Evolutionary conservation across 2,888 invertebrate genomes (phyloP).

Genomic region (Cremastinae sp.): DNA sequence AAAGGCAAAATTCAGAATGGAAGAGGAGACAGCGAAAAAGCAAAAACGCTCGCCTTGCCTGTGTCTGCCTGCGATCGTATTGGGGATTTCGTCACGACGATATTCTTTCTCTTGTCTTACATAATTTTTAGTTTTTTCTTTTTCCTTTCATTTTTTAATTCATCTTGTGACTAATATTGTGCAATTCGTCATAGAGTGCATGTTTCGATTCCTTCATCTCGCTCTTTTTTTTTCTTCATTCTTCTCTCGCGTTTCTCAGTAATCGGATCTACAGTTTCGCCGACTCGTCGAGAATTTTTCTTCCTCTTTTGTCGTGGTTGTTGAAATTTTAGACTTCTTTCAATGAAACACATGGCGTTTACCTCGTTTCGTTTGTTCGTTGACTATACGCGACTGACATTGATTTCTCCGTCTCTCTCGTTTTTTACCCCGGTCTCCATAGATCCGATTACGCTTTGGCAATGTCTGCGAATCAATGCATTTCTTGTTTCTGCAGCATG

Average conservation of each 20-base stretch:
- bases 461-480: conserved; percentile 39
- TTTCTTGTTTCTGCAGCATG: conserved; percentile 35
- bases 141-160: conserved; percentile 64
- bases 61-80: conserved; percentile 70
- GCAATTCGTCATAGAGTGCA: conserved; percentile 29
- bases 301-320: conserved; percentile 16
- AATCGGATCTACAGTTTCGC: conserved; percentile 52
- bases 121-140: conserved; percentile 60
- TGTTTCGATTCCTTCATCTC: too few species aligned
- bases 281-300: conserved; percentile 33
- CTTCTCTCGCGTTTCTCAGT: conserved; percentile 15
- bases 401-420: conserved; percentile 28
- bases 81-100: conserved; percentile 48
- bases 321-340: conserved; percentile 32
- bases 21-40: conserved; percentile 46
- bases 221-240: conserved; percentile 26
- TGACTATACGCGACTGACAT: not conserved
- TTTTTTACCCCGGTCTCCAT: conserved; percentile 29
- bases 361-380: conserved; percentile 9
- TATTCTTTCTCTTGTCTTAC: conserved; percentile 45
- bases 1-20: conserved; percentile 45
- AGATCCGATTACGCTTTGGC: conserved; percentile 51
- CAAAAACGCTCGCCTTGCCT: conserved; percentile 63
- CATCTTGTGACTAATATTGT: conserved; percentile 51
- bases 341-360: not conserved